Base-by-base conservation (phyloP, 1,140 invertebrate genomes). In the Aphelenchoides fujianensis region DNA sequence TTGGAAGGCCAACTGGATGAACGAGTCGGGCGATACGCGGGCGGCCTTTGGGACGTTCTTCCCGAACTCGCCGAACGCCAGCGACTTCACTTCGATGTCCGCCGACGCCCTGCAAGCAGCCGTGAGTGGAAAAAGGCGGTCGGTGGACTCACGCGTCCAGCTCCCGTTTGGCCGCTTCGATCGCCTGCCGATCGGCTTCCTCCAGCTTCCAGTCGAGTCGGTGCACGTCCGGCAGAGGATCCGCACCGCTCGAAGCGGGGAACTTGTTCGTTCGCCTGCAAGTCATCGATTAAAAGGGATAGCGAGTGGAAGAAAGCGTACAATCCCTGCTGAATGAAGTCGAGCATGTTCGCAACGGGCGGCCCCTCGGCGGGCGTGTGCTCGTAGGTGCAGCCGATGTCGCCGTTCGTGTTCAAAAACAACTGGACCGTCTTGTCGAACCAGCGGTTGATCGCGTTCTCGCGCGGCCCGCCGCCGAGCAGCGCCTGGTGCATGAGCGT, bases 341-440 rank as follows among this genome's bases (percentile, higher is more conserved):
- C 93, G 76, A 91, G 90, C 71, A 95, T 86, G 64, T 90, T 89
- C 34, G 91, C 91, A 72, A 96, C n/a, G 2, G 93, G 92, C 69
- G 91, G 90, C 1, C 92, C 94, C 87, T 96, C 94, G 34, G 93
- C 92, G 1, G 93, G 92, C 3, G 92, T 92, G 85, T 97, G 94
- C 85, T 97, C 94, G 85, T 95, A 96, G n/a, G 90, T 92, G 48
- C 95, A 86, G 0, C 94, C 94, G 75, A 90, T 88, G 66, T 90
- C 88, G 36, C 94, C 93, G 85, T 93, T 91, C 30, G 87, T 86
- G 61, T 92, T 91, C 64, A 95, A 87, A 54, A 94, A 89, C 80
- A 92, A 90, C 90, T 93, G 74, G 27, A 79, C 27, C 0, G 74
- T 79, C 41, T 79, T 78, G 82, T 93, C 92, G 85, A 90, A 92